Conservation (phyloP, 2,797 vertebrate genomes). For the Halcyon leucocephala region DNA sequence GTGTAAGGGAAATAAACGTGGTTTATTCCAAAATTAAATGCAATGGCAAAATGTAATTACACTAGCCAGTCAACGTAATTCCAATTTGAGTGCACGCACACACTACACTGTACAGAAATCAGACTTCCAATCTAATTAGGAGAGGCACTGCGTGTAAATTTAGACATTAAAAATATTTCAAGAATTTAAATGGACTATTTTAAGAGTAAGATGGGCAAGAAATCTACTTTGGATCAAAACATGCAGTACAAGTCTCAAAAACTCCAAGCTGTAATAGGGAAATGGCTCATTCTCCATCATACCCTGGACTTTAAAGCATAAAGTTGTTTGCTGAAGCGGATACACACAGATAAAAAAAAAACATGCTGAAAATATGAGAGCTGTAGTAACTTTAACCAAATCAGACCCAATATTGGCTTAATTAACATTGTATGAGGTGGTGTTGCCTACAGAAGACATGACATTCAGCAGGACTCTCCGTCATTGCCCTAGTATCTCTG, state of each 20-base stretch:
- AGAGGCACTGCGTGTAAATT: neutral
- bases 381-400: neutral
- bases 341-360: neutral
- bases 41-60: neutral
- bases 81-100: neutral
- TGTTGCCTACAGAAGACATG: neutral
- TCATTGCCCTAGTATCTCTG: neutral
- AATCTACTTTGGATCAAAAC: neutral
- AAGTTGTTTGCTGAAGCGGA: neutral
- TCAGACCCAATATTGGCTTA: neutral
- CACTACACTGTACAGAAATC: neutral
- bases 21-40: constrained; percentile 50
- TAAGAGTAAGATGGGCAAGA: neutral
- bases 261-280: neutral
- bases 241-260: neutral
- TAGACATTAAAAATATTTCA: constrained; percentile 11
- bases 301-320: neutral
- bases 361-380: neutral
- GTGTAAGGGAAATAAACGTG: neutral
- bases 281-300: neutral
- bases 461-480: neutral
- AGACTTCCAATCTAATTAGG: neutral
- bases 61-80: neutral
- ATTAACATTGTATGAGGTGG: neutral
- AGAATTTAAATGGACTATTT: constrained; percentile 23